phyloP scores from a whole-genome alignment of 2,888 invertebrate genomes.

The Panorpa germanica region DNA sequence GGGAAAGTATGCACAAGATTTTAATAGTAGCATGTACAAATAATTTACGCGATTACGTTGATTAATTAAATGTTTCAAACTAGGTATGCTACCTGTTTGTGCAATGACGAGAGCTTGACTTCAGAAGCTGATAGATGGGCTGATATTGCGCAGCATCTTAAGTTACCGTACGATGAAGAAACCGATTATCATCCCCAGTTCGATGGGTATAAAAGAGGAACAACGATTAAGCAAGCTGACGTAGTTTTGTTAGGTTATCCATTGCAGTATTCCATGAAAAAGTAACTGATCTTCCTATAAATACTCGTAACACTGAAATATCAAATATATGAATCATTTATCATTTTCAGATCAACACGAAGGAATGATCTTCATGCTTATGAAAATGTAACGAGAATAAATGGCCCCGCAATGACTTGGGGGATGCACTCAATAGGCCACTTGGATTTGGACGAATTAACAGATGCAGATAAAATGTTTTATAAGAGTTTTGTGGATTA shows the following conservation, averaged over 20 bases:
- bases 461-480: slow-evolving; percentile 27
- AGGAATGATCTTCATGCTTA: slow-evolving; percentile 34
- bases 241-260: slow-evolving; percentile 36
- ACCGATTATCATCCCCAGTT: slow-evolving; percentile 38
- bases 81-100: slow-evolving; percentile 11
- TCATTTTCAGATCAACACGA: slow-evolving; percentile 23
- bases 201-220: slow-evolving; percentile 26
- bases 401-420: slow-evolving; percentile 44
- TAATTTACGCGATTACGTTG: neutral
- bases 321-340: neutral
- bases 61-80: slow-evolving; percentile 1
- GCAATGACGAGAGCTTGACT: slow-evolving; percentile 14
- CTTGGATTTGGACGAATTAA: slow-evolving; percentile 23
- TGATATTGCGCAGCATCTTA: slow-evolving; percentile 30
- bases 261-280: slow-evolving; percentile 30
- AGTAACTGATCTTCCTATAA: slow-evolving; percentile 17
- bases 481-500: slow-evolving; percentile 30
- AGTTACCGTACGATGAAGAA: slow-evolving; percentile 27
- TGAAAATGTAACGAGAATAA: slow-evolving; percentile 29
- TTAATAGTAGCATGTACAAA: neutral
- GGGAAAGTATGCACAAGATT: slow-evolving; percentile 34
- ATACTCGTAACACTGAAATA: neutral
- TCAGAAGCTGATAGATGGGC: slow-evolving; percentile 26
- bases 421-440: slow-evolving; percentile 39
- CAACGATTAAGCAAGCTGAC: slow-evolving; percentile 36